These are phyloP conservation scores for Mormyrus iriodes DNA, from an alignment of 2,113 vertebrate species.

Conservation along the genomic window DNA sequence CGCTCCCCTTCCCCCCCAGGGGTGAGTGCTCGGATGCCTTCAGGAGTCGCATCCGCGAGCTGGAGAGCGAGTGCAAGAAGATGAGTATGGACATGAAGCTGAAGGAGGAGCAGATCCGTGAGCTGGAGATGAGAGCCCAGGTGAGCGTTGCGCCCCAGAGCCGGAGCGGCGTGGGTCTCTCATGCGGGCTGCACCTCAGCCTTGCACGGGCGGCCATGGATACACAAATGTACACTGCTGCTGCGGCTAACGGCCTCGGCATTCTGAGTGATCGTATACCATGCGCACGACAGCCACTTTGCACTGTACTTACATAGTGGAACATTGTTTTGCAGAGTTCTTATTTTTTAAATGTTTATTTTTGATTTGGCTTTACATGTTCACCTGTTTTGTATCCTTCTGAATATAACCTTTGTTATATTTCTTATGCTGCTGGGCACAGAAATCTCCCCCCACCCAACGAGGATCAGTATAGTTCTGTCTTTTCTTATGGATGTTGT, in stretches of 20 bases:
- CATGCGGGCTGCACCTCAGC: no score
- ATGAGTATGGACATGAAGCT: slow-evolving; percentile 85
- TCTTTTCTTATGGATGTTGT: neutral
- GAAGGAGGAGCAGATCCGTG: slow-evolving; percentile 91
- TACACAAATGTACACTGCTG: no score
- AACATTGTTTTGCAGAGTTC: neutral
- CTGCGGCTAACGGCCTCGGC: no score
- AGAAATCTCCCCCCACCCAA: neutral
- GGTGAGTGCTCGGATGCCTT: slow-evolving; percentile 90
- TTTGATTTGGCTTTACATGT: neutral
- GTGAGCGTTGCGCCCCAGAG: slow-evolving; percentile 48
- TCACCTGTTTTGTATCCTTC: neutral
- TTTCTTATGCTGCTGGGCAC: neutral
- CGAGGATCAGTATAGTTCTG: neutral
- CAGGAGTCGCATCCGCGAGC: slow-evolving; percentile 80
- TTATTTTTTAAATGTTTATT: no score
- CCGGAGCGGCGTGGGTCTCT: neutral
- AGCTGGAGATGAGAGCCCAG: slow-evolving; percentile 90
- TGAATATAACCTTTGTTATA: neutral
- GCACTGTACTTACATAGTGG: neutral
- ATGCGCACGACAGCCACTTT: no score
- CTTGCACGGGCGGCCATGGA: no score
- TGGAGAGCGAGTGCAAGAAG: slow-evolving; percentile 95
- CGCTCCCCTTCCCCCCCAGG: slow-evolving; percentile 46
- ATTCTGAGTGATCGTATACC: neutral